Conservation (phyloP, 23 tunicate genomes). For the Botrylloides violaceus region DNA sequence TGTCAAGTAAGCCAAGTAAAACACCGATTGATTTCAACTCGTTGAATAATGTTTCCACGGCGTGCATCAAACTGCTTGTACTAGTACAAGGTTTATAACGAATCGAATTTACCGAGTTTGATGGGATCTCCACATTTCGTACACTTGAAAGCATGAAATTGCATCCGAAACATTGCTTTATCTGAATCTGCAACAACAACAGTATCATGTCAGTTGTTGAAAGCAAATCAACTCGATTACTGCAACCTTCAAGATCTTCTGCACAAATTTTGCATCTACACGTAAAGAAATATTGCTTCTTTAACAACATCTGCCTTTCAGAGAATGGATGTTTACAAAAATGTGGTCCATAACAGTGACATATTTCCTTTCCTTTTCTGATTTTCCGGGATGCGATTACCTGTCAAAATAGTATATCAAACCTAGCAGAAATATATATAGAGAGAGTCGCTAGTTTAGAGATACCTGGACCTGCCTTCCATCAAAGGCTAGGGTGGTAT, state of each 20-base stretch:
- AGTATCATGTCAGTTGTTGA: too few species aligned
- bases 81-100: too few species aligned
- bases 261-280: constrained; percentile 53
- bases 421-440: too few species aligned
- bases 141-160: constrained; percentile 69
- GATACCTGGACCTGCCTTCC: constrained; percentile 36
- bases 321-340: constrained; percentile 34
- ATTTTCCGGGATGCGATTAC: constrained; percentile 14
- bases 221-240: background rate
- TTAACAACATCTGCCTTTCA: constrained; percentile 52
- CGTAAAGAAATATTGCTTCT: constrained; percentile 59
- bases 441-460: too few species aligned
- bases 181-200: constrained; percentile 27
- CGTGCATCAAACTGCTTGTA: too few species aligned
- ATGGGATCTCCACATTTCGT: constrained; percentile 42
- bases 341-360: constrained; percentile 76
- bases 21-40: too few species aligned
- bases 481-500: constrained; percentile 40
- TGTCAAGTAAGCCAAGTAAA: too few species aligned
- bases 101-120: constrained; percentile 22
- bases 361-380: constrained; percentile 33
- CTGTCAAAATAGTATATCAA: too few species aligned
- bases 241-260: background rate
- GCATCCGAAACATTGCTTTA: constrained; percentile 29
- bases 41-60: too few species aligned